Conservation (phyloP, 2,888 invertebrate species). For the Pollenia angustigena region DNA sequence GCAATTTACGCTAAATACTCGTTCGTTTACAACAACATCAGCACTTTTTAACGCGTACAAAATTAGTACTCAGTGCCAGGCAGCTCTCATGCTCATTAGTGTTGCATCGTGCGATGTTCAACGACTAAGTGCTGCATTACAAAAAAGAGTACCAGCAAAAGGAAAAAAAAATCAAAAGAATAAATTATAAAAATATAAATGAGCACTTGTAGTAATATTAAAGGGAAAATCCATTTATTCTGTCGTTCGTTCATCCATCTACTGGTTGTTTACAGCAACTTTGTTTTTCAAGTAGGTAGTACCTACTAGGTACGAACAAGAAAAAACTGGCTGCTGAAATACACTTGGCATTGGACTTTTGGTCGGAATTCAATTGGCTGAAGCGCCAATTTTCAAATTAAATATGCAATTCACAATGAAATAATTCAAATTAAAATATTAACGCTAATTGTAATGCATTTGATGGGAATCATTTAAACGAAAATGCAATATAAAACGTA, state of each 20-base stretch:
- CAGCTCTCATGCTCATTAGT: conserved; percentile 41
- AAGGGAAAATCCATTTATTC: conserved; percentile 41
- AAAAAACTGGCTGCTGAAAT: not conserved
- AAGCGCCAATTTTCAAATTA: conserved; percentile 29
- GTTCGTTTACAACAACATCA: conserved; percentile 55
- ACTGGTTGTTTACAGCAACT: conserved; percentile 19
- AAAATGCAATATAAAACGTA: not conserved
- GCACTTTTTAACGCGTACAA: conserved; percentile 60
- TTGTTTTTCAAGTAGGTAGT: not conserved
- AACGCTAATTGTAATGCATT: conserved; percentile 39
- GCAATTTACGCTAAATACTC: conserved; percentile 80
- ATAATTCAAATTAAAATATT: conserved; percentile 54
- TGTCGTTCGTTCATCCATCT: not conserved
- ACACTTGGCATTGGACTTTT: conserved; percentile 29
- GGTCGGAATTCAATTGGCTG: conserved; percentile 25
- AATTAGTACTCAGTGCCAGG: conserved; percentile 47
- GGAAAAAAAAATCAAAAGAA: conserved; percentile 12
- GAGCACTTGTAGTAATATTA: not conserved
- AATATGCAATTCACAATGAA: conserved; percentile 44
- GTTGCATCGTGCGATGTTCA: conserved; percentile 45
- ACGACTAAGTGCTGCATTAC: conserved; percentile 1
- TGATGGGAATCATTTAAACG: not conserved
- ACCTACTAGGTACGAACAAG: not conserved
- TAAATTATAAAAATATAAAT: conserved; percentile 41
- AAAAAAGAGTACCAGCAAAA: not conserved